Base-by-base conservation (phyloP, 37 sponge, comb jelly and placozoan species). In the Eunapius fragilis region DNA sequence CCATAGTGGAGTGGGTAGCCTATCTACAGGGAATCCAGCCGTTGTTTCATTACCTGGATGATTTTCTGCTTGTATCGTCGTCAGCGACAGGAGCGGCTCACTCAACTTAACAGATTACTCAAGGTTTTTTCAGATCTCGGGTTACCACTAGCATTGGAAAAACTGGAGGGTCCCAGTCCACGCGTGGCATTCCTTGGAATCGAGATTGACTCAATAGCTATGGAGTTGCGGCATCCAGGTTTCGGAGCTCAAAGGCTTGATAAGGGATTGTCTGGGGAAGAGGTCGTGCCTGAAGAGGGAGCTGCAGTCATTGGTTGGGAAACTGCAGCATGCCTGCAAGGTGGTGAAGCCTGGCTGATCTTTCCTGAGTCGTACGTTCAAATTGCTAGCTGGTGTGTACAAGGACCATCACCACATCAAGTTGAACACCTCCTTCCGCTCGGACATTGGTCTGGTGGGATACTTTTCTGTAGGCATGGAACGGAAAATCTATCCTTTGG, bases 401-500 rank as follows among this genome's bases (percentile, higher is more conserved):
- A 19, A 85, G 77, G 68, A 77, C 14, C 85, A 85, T 35, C 78
- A 85, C 77, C 72, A 76, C 69, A 28, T 76, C 25, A 31, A 71
- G 23, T 70, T 85, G 25, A 76, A 67, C 69, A 26, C 25, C n/a
- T 74, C 68, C n/a, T 75, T 76, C 32, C 77, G 41, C 12, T 85
- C 78, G 69, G 77, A 85, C 69, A n/a, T 10, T 83, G 48, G 25
- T 32, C 24, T 85, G 85, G 77, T 85, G 85, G 85, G 28, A 27
- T 24, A 71, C 77, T 70, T 85, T 87, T 68, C 45, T 80, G 50
- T 75, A 76, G 34, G 27, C 67, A 3, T 87, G 76, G 87, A 87
- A 87, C 69, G 81, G 69, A 13, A 68, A 67, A 31, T 19, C 68
- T 0, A 25, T 87, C 36, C 35, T 80, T 31, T 14, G 27, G 25